Base-by-base conservation (phyloP, 2,113 vertebrate species). In the Pogonocichla stellata region DNA sequence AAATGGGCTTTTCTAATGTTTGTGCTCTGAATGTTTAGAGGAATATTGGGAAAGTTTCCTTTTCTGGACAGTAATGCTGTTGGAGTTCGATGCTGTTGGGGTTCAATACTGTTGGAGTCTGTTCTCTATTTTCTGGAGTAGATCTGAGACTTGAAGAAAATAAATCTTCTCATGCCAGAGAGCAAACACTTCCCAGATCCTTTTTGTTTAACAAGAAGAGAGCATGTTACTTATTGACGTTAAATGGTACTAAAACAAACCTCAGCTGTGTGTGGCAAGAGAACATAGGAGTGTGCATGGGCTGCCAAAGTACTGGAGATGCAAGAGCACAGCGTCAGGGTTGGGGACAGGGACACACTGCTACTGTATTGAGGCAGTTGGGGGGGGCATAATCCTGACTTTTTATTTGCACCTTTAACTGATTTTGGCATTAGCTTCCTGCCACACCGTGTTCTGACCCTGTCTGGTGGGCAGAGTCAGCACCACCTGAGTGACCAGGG, bases 121-220 rank as follows among this genome's bases (percentile, higher is more conserved):
- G 90, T 97, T 95, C 87, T 92, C 45, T 95, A 73, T 93, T 96
- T 95, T 96, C 92, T 97, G 94, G 81, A 95, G 61, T 96, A 94
- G 84, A 90, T 95, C 74, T 88, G 94, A 96, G 92, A 95, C 81
- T 89, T 92, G 89, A 95, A 94, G 95, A 95, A 95, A 97, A 97
- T 97, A 97, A 97, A 97, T 97, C 91, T 95, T 96, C 90, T 96
- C 79, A 74, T 96, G 91, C 80, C 88, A 78, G 94, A 95, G 91
- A 96, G 96, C 74, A 95, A 97, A 86, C 70, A 94, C 34, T 96
- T 93, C 95, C 95, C 88, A 91, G 95, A 92, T 93, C 62, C 86
- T 95, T 95, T 95, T 91, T 95, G 87, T 94, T 95, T 91, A 94
- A 91, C 71, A 62, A 95, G 89, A 73, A 79, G 89, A 78, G 74